Evolutionary conservation across 1,140 invertebrate species (phyloP).

Genomic region (Oreohelix idahoensis): DNA sequence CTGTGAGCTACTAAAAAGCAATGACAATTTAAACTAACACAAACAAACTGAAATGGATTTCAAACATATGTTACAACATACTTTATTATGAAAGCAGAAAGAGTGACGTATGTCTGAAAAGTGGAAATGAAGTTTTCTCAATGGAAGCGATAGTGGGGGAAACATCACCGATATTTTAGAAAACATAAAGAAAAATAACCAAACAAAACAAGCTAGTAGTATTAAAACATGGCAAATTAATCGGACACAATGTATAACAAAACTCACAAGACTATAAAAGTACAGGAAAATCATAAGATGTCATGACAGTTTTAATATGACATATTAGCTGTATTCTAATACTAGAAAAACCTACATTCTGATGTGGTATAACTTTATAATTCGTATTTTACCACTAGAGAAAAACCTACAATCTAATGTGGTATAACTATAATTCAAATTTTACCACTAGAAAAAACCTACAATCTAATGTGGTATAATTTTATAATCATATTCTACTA

Average conservation of each 20-base stretch:
- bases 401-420: too few species aligned
- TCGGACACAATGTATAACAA: not conserved
- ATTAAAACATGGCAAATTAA: not conserved
- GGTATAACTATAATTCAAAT: too few species aligned
- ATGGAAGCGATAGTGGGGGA: constrained; percentile 15
- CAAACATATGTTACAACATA: constrained; percentile 30
- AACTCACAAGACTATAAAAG: not conserved
- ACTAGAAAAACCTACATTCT: too few species aligned
- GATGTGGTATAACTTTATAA: too few species aligned
- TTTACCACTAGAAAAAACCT: too few species aligned
- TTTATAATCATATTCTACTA: too few species aligned
- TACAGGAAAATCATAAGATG: not conserved
- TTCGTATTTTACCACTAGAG: too few species aligned
- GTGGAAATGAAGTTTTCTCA: constrained; percentile 21
- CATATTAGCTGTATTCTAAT: too few species aligned
- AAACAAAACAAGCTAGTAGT: not conserved
- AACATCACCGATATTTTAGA: not conserved
- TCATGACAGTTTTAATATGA: too few species aligned
- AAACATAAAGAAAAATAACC: too few species aligned
- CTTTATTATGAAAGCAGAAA: constrained; percentile 36
- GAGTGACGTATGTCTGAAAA: constrained; percentile 13
- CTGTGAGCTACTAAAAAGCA: too few species aligned
- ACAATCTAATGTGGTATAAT: too few species aligned
- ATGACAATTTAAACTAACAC: not conserved
- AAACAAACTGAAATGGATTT: not conserved